Base-by-base conservation (phyloP, 2,888 invertebrate genomes). In the Drosophila mimetica region DNA sequence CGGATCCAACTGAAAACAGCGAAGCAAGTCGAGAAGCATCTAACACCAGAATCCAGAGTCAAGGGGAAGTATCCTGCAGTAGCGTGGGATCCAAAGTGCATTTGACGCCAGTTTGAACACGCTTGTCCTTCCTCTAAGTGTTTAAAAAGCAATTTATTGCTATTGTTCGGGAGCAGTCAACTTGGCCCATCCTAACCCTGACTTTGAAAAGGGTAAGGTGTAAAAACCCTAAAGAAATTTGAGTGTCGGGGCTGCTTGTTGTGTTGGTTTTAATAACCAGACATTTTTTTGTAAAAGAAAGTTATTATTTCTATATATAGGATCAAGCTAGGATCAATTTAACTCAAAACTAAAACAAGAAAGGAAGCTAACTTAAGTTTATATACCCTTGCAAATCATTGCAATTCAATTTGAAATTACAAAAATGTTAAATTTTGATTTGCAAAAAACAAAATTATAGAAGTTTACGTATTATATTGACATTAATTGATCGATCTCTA, bases 101-200 rank as follows among this genome's bases (percentile, higher is more conserved):
- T 50, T 58, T 61, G 70, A 65, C 52, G 60, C 65, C 52, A 54
- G 74, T 61, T 79, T 11, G 22, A 36, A 52, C 16, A 46, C 37
- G 30, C 44, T 69, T 70, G 61, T 66, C 76, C 79, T 79, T 76
- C 78, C 75, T 81, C 81, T 67, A 78, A 83, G 85, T 87, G 89
- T 80, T 87, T 86, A 79, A 79, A 86, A 76, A 80, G 86, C 87
- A 86, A 82, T 88, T 88, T 87, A 87, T 83, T 86, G 84, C 84
- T 80, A 51, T 74, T 71, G 67, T 30, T 39, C 61, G 32, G 60
- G 57, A 70, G 50, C 41, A 60, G 61, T 61, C 61, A 65, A 14
- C 57, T 50, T 30, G 42, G 18, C 67, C 39, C 64, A 32, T 34
- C 46, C 7, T 6, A 52, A 50, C 28, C 6, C n/a, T 1, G 7